Evolutionary conservation across 2,113 vertebrate species (phyloP).

Genomic region (Colistium nudipinnis): DNA sequence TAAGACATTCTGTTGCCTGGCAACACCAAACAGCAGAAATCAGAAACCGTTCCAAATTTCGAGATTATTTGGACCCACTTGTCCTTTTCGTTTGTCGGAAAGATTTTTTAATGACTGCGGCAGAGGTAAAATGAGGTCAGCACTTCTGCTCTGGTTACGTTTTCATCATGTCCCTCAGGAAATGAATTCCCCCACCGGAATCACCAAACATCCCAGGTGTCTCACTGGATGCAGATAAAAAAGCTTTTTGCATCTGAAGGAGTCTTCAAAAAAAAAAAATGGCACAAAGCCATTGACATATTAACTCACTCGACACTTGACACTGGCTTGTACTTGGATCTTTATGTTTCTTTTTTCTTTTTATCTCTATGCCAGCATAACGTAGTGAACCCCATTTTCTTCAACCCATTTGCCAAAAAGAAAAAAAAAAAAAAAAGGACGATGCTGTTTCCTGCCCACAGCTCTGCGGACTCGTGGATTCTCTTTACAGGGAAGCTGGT

Average conservation of each 20-base stretch:
- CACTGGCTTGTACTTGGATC: background rate
- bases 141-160: background rate
- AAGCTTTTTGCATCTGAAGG: background rate
- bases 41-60: no score
- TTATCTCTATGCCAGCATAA: background rate
- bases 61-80: background rate
- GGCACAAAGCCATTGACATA: no score
- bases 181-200: background rate
- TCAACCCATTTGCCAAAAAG: background rate
- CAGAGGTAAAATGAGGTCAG: background rate
- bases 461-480: slow-evolving; percentile 8
- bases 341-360: background rate
- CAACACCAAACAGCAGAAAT: background rate
- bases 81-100: background rate
- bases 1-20: background rate
- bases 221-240: background rate
- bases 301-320: no score
- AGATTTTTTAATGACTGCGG: background rate
- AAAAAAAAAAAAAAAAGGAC: no score
- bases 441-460: background rate
- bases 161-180: background rate
- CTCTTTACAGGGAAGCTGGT: background rate
- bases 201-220: no score
- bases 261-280: background rate
- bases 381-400: background rate